Base-by-base conservation (phyloP, 2,797 vertebrate genomes). In the Hyperoplus lanceolatus region DNA sequence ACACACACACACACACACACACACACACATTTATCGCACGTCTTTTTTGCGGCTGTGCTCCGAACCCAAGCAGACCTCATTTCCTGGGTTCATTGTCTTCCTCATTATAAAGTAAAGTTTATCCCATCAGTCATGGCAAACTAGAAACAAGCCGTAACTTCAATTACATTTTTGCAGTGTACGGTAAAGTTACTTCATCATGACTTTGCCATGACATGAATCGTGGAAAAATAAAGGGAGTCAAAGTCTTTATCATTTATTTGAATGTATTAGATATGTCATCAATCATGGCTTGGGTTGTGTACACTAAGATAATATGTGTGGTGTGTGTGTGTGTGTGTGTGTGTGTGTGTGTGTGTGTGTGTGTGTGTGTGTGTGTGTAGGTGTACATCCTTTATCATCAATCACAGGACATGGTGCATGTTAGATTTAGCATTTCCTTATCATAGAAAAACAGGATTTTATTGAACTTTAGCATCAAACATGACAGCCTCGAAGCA, bases 61-160 rank as follows among this genome's bases (percentile, higher is more conserved):
- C 49, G 29, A 72, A 77, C 59, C 62, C 67, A n/a, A 63, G 75
- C 61, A 15, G 29, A 75, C 60, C 62, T 63, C 62, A 79, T 83
- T 82, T 85, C 80, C 84, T 77, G 69, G 77, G 65, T 81, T 78
- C 75, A 39, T 58, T 72, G 80, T 82, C 75, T 59, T 49, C 75
- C 72, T 85, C 85, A 84, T 91, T 85, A 83, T 48, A 73, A 16
- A 42, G 38, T 8, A 72, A 68, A 70, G 69, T 79, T 79, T 61
- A 53, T 50, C 59, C 70, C 80, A 86, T 90, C 79, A 68, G 39
- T 91, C 84, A 86, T 12, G 7, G 36, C 68, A 70, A 82, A 84
- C 75, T 41, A 78, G 72, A 87, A 60, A 59, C 55, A 78, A 86
- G 77, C 75, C 60, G 63, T 53, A 45, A 56, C 82, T 89, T 90